phyloP scores from a whole-genome alignment of 2,113 vertebrate species.

The Emydocephalus ijimae region DNA sequence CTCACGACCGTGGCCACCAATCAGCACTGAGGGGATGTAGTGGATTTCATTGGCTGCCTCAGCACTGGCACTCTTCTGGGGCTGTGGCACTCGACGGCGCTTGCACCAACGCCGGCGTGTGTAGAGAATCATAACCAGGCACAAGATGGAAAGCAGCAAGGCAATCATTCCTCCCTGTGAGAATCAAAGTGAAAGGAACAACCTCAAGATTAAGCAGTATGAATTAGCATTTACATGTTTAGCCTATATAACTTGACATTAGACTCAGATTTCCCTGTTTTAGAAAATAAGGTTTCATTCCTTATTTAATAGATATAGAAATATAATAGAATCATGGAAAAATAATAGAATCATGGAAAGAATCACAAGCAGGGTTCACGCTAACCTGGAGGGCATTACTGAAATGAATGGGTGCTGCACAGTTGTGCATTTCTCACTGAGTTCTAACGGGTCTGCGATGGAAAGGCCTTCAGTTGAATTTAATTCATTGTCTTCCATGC shows the following conservation, averaged over 20 bases:
- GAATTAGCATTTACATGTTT: background rate
- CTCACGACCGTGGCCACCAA: conserved; percentile 92
- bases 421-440: background rate
- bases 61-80: conserved; percentile 95
- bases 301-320: too few species aligned
- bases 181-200: background rate
- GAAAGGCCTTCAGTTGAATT: background rate
- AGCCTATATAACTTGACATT: background rate
- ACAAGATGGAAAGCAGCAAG: conserved; percentile 92
- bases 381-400: background rate
- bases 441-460: background rate
- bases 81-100: conserved; percentile 92
- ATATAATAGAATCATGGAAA: background rate
- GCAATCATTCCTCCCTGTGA: conserved; percentile 96
- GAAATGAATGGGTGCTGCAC: background rate
- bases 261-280: background rate
- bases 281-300: background rate
- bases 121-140: conserved; percentile 95
- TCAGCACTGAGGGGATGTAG: conserved; percentile 96
- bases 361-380: background rate
- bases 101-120: conserved; percentile 96
- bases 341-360: background rate
- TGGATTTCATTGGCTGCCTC: conserved; percentile 98
- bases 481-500: background rate
- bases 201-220: background rate